Evolutionary conservation across 2,888 invertebrate genomes (phyloP), one percentile per base, ranked within the genome.

Genomic region (Lucinisca nassula): DNA sequence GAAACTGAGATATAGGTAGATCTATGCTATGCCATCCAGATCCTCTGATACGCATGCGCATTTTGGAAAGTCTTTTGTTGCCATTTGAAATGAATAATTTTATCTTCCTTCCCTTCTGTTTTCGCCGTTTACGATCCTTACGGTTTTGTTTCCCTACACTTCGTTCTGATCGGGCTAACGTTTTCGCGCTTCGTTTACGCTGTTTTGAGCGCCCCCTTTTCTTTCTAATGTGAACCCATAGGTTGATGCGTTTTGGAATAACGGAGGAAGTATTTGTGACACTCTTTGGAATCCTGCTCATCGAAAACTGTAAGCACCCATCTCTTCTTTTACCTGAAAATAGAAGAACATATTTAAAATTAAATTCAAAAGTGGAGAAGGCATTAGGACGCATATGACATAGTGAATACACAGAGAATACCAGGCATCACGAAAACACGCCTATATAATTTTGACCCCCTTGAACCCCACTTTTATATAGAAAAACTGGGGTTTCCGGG

Each of bases 1-100:
- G 85, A 72, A 88, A 88, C 49, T 85, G 88, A 17, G 88, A 85
- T 10, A 88, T 85, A 10, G 88, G 88, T 49, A 88, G 58, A 49
- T 88, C 88, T 38, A 88, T 79, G 55, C 70, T 81, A 30, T 84
- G 84, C 88, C 88, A 88, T 14, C 51, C 40, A 1, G 85, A 82
- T 40, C 80, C 49, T n/a, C 45, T 32, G 24, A 88, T 73, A 21
- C 83, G 80, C 85, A 83, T 83, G 40, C 85, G 85, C 75, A 84
- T 79, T 83, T 77, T 85, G 30, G 79, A 83, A 37, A 88, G 51
- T n/a, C 51, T 40, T 55, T 84, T 81, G 6, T 40, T 27, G 37
- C 81, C 85, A 70, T 88, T 75, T n/a, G 88, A 75, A 30, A 88
- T 73, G 38, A 84, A 84, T 2, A 88, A 35, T 74, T 88, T 83